A percentile compares a stretch with the other conserved stretches of the same genome.
Evolutionary conservation across 2,797 vertebrate species (phyloP).

Genomic region (Kryptolebias ocellatus): DNA sequence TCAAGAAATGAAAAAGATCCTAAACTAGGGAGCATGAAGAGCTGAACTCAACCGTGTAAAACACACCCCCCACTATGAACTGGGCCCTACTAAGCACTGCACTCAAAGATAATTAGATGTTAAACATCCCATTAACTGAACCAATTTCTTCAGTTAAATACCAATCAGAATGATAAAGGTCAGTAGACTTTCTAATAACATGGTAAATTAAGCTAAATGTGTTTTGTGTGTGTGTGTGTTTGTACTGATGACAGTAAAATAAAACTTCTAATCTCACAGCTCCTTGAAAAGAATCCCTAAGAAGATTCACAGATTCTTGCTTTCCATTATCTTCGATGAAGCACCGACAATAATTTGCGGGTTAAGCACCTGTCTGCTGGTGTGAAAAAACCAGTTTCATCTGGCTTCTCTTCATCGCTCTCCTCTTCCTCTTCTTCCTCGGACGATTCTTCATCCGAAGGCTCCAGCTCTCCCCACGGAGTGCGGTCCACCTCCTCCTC

Average conservation of each 20-base stretch:
- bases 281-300: neutral
- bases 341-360: neutral
- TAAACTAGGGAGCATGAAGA: neutral
- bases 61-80: no score
- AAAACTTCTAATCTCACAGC: neutral
- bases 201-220: conserved; percentile 2
- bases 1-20: neutral
- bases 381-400: conserved; percentile 93
- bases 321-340: no score
- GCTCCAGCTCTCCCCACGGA: conserved; percentile 92
- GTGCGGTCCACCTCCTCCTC: conserved; percentile 92
- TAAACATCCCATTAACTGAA: conserved; percentile 14
- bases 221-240: neutral
- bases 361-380: conserved; percentile 88
- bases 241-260: neutral
- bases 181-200: conserved; percentile 9
- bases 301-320: no score
- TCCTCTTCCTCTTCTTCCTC: conserved; percentile 94
- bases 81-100: neutral
- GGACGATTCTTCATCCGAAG: conserved; percentile 92
- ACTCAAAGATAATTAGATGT: neutral
- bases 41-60: neutral
- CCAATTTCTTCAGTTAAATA: conserved; percentile 5
- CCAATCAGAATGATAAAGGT: conserved; percentile 2
- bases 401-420: conserved; percentile 93